A percentile compares a stretch with the other conserved stretches of the same genome.
Conservation (phyloP, 35 echinoderm and acorn worm species). For the Amphiura filiformis region DNA sequence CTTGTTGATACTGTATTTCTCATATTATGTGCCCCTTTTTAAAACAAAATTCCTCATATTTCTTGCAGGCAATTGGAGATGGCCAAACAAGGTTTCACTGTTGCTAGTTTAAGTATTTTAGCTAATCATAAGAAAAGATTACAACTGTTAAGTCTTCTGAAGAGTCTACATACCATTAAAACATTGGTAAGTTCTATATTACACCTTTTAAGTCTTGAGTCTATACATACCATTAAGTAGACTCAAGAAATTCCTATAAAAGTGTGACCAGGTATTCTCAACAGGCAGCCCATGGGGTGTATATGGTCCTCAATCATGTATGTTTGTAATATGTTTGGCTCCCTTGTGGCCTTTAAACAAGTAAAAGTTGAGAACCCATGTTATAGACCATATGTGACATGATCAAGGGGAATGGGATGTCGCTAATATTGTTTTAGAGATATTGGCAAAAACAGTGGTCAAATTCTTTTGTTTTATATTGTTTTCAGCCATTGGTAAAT, state of each 20-base stretch:
- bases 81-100: conserved; percentile 84
- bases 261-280: background rate
- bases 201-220: too few species aligned
- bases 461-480: too few species aligned
- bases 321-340: background rate
- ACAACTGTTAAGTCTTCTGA: conserved; percentile 70
- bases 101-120: conserved; percentile 79
- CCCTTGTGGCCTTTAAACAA: too few species aligned
- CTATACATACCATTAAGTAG: background rate
- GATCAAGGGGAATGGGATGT: too few species aligned
- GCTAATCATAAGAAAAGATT: conserved; percentile 78
- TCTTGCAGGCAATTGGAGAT: conserved; percentile 68
- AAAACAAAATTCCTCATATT: conserved; percentile 2
- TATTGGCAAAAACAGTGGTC: too few species aligned
- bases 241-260: background rate
- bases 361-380: too few species aligned
- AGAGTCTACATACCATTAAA: conserved; percentile 82
- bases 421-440: too few species aligned
- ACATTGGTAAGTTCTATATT: conserved; percentile 84
- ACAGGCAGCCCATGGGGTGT: background rate
- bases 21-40: too few species aligned
- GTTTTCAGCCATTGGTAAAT: too few species aligned
- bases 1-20: too few species aligned
- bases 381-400: too few species aligned
- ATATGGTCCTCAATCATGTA: background rate